A percentile compares a stretch with the other conserved stretches of the same genome.
Conservation (phyloP, 2,113 vertebrate species). For the Glaucomys volans region DNA sequence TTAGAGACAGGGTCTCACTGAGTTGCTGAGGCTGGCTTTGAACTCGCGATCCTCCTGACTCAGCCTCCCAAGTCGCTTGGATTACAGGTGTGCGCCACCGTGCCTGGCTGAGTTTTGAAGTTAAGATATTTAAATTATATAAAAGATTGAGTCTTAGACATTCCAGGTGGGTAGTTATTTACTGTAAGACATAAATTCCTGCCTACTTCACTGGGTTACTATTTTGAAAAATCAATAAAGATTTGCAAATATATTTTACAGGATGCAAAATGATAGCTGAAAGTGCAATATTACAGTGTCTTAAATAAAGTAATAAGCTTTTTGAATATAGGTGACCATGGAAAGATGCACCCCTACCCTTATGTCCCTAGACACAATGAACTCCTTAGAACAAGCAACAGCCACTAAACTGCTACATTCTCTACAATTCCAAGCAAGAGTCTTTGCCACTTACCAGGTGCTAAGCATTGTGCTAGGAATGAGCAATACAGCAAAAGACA, state of each 20-base stretch:
- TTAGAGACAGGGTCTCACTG: too few species aligned
- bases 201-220: background rate
- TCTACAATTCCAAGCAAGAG: background rate
- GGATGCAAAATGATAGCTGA: background rate
- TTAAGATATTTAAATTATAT: constrained; percentile 25
- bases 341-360: background rate
- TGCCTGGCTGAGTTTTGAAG: constrained; percentile 24
- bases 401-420: background rate
- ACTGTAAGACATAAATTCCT: background rate
- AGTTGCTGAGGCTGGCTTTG: too few species aligned
- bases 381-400: background rate
- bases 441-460: background rate
- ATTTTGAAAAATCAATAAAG: background rate
- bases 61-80: too few species aligned
- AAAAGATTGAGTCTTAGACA: background rate
- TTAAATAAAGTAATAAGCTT: background rate
- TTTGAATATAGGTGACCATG: background rate
- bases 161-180: background rate
- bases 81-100: too few species aligned
- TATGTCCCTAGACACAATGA: background rate
- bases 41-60: too few species aligned
- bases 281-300: background rate
- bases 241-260: background rate
- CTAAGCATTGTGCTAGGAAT: background rate
- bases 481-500: background rate